Evolutionary conservation across 2,888 invertebrate species (phyloP), one percentile per base, ranked within the genome.

Genomic region (Agonopterix subpropinquella): DNA sequence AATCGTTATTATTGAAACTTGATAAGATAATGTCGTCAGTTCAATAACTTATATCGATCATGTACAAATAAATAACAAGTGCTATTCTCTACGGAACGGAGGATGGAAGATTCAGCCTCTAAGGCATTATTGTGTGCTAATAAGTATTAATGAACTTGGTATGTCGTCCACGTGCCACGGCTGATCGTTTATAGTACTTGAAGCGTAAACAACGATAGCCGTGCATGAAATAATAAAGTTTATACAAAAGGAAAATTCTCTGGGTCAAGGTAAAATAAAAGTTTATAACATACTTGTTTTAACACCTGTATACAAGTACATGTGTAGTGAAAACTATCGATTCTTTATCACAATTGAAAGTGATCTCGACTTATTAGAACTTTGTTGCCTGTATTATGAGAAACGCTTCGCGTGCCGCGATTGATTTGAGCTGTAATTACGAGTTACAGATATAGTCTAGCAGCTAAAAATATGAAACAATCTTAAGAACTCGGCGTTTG

Each of bases 11-110:
- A 76, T 73, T 68, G 51, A 53, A 63, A 61, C 58, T 28, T 65
- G 84, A 86, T 86, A 86, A 53, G 53, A 53, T 86, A 83, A 69
- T 61, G 57, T 54, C 55, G 67, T 69, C 70, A 72, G 78, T 82
- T 82, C 80, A 84, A 79, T 81, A 82, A 76, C 80, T 76, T 69
- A 62, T 65, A 51, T 55, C 51, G 41, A 67, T 65, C 69, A 59
- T 58, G 53, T 51, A 65, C 60, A 69, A 73, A 66, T 60, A 65
- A 62, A 28, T 28, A 62, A 54, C 57, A 49, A 57, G 48, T 58
- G 15, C 47, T 58, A 61, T 57, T 65, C 68, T 66, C 64, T 62
- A 56, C 61, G 60, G 65, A 52, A 47, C 58, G 51, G 18, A 58
- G 53, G 57, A 54, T 43, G 35, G 10, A 46, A 37, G 39, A 44